Base-by-base conservation (phyloP, 2,113 vertebrate genomes). In the Chionis minor region DNA sequence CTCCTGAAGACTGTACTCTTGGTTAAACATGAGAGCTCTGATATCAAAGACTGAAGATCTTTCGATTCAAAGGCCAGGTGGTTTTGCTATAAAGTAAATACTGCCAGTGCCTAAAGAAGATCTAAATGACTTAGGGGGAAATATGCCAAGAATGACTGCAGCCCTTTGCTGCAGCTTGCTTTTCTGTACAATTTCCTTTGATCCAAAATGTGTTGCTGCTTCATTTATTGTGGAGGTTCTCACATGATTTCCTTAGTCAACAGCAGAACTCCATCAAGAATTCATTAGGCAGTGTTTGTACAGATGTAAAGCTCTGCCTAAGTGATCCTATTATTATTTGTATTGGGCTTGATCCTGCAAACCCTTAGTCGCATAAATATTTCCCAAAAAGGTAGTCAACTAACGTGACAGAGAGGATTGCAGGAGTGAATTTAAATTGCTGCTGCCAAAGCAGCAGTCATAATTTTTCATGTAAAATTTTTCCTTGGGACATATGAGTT, bases 281-380 rank as follows among this genome's bases (percentile, higher is more conserved):
- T 97, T 97, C 84, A 95, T 96, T 92, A 97, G 81, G 54, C 24
- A 51, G n/a, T 96, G 70, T 96, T 97, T 95, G 86, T 69, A 95
- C 95, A 97, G 95, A 95, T 95, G 96, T 95, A 95, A 97, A 95
- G n/a, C 89, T 87, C 78, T 73, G 58, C 74, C 81, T 94, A 91
- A 95, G 81, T 77, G 91, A 96, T 94, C 66, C 77, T 63, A 90
- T 95, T 94, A 81, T 94, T 92, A 96, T 96, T 96, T 95, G 90
- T 92, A 70, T 87, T 89, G 74, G 74, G 70, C 45, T 87, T 82
- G 66, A 92, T 95, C 81, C 94, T 95, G 74, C 24, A 87, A 94
- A 85, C 32, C 65, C 28, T n/a, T 77, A 82, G 58, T 54, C 56
- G 65, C 55, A 87, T 49, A 91, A 89, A 88, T 81, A 95, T 89